Evolutionary conservation across 2,797 vertebrate species (phyloP).

Genomic region (Gymnocypris eckloni): DNA sequence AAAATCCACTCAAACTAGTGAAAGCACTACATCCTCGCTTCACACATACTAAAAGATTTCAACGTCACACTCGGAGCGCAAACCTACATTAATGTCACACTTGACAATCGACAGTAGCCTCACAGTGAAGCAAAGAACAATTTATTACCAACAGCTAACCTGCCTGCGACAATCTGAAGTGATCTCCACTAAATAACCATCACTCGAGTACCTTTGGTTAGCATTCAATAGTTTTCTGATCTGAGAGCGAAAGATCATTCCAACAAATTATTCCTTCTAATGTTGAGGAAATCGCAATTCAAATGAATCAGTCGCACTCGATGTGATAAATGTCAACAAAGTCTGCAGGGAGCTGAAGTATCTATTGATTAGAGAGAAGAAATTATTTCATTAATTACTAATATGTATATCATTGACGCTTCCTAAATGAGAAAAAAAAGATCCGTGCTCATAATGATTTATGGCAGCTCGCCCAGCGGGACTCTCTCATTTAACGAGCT

Average conservation of each 20-base stretch:
- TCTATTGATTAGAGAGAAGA: slow-evolving; percentile 68
- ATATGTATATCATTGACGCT: slow-evolving; percentile 58
- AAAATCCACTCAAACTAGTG: neutral
- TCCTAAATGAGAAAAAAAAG: slow-evolving; percentile 50
- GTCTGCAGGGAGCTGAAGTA: slow-evolving; percentile 57
- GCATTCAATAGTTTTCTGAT: slow-evolving; percentile 37
- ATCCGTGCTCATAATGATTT: slow-evolving; percentile 54
- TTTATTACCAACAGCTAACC: neutral
- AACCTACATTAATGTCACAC: neutral
- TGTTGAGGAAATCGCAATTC: slow-evolving; percentile 60
- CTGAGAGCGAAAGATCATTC: slow-evolving; percentile 53
- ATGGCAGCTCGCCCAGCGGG: slow-evolving; percentile 58
- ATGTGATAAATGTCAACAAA: slow-evolving; percentile 67
- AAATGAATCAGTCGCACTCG: slow-evolving; percentile 66
- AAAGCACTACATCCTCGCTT: neutral
- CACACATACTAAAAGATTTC: slow-evolving; percentile 5
- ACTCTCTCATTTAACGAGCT: slow-evolving; percentile 50
- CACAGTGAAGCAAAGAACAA: neutral
- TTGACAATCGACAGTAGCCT: neutral
- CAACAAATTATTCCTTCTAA: slow-evolving; percentile 52
- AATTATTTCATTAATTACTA: slow-evolving; percentile 59
- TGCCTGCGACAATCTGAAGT: neutral
- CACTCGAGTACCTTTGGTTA: slow-evolving; percentile 14
- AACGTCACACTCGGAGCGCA: neutral
- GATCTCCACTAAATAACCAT: slow-evolving; percentile 38